Percentiles rank a stretch among this genome's conserved stretches.
Conservation (phyloP, 2,113 vertebrate genomes). For the Suncus etruscus region DNA sequence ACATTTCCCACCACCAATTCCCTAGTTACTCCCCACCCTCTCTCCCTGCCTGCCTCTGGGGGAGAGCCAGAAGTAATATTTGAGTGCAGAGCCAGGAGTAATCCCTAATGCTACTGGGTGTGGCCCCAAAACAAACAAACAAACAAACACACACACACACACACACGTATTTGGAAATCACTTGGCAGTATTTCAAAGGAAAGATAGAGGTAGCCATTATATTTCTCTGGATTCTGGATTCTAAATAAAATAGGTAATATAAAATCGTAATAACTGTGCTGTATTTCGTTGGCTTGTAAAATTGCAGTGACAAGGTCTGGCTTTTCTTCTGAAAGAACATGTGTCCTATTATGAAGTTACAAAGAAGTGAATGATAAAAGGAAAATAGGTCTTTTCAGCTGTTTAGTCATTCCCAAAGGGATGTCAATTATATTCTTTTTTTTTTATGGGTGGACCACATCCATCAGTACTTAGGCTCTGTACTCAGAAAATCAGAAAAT, state of each 20-base stretch:
- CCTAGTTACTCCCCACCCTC: no score
- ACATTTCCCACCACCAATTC: no score
- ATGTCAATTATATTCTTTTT: no score
- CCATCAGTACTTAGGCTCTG: no score
- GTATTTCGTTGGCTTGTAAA: neutral
- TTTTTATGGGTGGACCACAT: no score
- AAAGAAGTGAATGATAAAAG: neutral
- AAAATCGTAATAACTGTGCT: neutral
- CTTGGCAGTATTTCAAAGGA: neutral
- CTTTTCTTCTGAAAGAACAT: neutral
- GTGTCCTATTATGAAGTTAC: neutral
- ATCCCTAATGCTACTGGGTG: no score
- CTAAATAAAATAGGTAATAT: neutral
- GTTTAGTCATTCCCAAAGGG: neutral
- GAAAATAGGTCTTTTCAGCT: neutral
- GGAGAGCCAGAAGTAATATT: no score
- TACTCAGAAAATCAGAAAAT: no score
- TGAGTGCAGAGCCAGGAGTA: no score
- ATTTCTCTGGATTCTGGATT: neutral
- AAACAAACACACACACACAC: no score
- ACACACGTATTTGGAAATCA: neutral
- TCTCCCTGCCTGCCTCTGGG: no score
- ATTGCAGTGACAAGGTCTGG: neutral
- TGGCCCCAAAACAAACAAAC: no score
- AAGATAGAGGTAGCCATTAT: neutral